Evolutionary conservation across 1,140 invertebrate genomes (phyloP).

Genomic region (Habropoda laboriosa): DNA sequence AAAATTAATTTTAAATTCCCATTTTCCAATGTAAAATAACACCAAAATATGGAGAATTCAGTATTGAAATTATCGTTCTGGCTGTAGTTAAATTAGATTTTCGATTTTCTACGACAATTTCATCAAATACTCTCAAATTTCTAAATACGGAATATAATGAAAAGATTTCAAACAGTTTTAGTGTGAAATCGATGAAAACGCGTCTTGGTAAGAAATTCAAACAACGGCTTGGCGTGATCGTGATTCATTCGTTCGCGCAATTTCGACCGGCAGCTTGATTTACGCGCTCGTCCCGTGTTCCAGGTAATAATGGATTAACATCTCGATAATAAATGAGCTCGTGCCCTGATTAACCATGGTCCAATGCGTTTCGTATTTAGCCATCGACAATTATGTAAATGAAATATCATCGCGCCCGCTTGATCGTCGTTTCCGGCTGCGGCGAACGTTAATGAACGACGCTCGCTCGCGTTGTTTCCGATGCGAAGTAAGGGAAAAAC

Average conservation of each 20-base stretch:
- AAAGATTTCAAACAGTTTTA: neutral
- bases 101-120: no score
- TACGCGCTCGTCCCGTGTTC: constrained; percentile 6
- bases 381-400: constrained; percentile 50
- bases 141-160: no score
- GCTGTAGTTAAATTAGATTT: no score
- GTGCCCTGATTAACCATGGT: constrained; percentile 32
- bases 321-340: constrained; percentile 40
- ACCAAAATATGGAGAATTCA: no score
- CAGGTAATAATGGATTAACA: constrained; percentile 48
- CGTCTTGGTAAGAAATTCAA: constrained; percentile 25
- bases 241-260: constrained; percentile 18
- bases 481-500: neutral
- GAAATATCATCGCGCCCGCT: neutral
- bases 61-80: no score
- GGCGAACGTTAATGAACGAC: neutral
- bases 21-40: no score
- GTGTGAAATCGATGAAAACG: neutral
- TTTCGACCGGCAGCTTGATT: constrained; percentile 21
- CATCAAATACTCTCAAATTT: no score
- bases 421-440: constrained; percentile 5
- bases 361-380: constrained; percentile 27
- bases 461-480: neutral
- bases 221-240: neutral
- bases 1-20: no score